phyloP scores from a whole-genome alignment of 2,113 vertebrate genomes.

The Peromyscus maniculatus region DNA sequence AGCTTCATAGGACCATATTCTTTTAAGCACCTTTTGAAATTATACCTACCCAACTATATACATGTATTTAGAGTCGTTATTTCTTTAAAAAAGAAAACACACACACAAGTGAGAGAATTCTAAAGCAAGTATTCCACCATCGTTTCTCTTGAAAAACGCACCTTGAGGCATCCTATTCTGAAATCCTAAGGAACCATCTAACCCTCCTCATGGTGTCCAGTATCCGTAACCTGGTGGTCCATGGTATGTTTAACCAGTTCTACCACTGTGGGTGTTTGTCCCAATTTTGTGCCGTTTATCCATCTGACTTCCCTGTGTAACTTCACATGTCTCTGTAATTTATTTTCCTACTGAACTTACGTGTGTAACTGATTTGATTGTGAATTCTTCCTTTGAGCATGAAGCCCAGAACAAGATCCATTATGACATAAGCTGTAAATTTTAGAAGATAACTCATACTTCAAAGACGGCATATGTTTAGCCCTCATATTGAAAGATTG shows the following conservation, averaged over 20 bases:
- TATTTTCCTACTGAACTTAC: neutral
- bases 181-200: neutral
- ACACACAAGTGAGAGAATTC: neutral
- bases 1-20: neutral
- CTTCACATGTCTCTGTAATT: neutral
- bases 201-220: neutral
- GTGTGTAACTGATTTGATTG: neutral
- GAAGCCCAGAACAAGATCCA: neutral
- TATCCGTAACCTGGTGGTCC: neutral
- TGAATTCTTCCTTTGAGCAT: neutral
- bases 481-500: neutral
- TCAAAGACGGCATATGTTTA: neutral
- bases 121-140: neutral
- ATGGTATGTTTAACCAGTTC: neutral
- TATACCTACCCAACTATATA: neutral
- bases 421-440: neutral
- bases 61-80: neutral
- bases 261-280: neutral
- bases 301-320: neutral
- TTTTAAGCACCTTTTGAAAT: neutral
- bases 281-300: neutral
- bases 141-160: conserved; percentile 17
- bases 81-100: neutral
- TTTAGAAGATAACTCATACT: neutral
- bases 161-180: neutral